phyloP scores from a whole-genome alignment of 2,888 invertebrate species.

The Leptinotarsa tumamoca region DNA sequence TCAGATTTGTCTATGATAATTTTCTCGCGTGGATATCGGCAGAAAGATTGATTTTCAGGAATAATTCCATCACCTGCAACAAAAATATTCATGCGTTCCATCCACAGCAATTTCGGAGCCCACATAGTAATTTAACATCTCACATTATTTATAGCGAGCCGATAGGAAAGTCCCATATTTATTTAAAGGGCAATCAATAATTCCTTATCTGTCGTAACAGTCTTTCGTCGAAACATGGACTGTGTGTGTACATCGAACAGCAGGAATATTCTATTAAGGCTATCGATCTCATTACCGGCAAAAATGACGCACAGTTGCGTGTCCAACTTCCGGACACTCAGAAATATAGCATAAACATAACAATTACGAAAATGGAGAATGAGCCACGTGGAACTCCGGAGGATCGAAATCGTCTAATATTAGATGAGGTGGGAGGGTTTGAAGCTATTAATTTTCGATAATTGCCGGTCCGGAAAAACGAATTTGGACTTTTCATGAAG shows the following conservation, averaged over 20 bases:
- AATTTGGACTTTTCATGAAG: neutral
- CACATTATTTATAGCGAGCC: conserved; percentile 13
- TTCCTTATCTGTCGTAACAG: conserved; percentile 33
- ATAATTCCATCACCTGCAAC: too few relatives aligned
- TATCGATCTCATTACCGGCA: conserved; percentile 54
- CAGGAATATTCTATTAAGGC: conserved; percentile 34
- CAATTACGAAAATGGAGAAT: conserved; percentile 22
- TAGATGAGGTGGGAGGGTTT: conserved; percentile 4
- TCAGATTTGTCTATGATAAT: too few relatives aligned
- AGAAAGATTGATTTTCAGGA: too few relatives aligned
- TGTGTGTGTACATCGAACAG: conserved; percentile 34
- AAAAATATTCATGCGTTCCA: neutral
- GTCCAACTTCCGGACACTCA: conserved; percentile 38
- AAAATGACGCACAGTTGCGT: conserved; percentile 59
- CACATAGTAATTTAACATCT: conserved; percentile 2
- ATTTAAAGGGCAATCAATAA: conserved; percentile 31
- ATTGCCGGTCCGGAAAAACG: neutral
- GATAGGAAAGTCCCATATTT: conserved; percentile 20
- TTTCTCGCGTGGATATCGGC: too few relatives aligned
- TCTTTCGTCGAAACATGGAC: conserved; percentile 29
- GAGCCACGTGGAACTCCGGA: conserved; percentile 25
- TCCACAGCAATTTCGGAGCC: neutral
- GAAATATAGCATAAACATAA: conserved; percentile 28
- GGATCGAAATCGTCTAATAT: conserved; percentile 14
- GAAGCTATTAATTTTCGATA: conserved; percentile 3